Percentiles rank a stretch among this genome's conserved stretches.
Conservation (phyloP, 2,113 vertebrate genomes). For the Climacteris rufus region DNA sequence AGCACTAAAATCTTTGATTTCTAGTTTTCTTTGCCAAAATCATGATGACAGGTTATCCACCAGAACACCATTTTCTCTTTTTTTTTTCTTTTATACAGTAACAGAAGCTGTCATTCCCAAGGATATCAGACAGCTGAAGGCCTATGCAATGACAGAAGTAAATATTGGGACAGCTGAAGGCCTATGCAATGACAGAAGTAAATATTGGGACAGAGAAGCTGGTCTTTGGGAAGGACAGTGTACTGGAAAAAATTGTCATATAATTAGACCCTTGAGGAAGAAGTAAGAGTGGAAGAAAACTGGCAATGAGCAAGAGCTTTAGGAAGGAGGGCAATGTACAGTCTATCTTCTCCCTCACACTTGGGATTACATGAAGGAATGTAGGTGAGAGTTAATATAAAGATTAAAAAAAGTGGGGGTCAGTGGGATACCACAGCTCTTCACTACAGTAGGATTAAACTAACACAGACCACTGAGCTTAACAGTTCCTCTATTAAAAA, state of each 20-base stretch:
- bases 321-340: background rate
- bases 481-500: background rate
- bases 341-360: background rate
- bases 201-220: background rate
- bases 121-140: background rate
- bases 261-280: background rate
- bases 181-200: background rate
- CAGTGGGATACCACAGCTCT: background rate
- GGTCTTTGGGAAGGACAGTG: background rate
- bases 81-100: background rate
- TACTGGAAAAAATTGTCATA: background rate
- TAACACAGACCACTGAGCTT: background rate
- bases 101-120: background rate
- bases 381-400: background rate
- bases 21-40: background rate
- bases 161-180: background rate
- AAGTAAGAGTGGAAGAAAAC: background rate
- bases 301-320: background rate
- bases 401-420: background rate
- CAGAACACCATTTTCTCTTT: background rate
- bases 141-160: background rate
- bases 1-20: background rate
- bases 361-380: background rate
- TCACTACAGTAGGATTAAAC: background rate
- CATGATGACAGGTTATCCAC: background rate